Evolutionary conservation across 2,113 vertebrate species (phyloP).

Genomic region (Pelusios castaneus): DNA sequence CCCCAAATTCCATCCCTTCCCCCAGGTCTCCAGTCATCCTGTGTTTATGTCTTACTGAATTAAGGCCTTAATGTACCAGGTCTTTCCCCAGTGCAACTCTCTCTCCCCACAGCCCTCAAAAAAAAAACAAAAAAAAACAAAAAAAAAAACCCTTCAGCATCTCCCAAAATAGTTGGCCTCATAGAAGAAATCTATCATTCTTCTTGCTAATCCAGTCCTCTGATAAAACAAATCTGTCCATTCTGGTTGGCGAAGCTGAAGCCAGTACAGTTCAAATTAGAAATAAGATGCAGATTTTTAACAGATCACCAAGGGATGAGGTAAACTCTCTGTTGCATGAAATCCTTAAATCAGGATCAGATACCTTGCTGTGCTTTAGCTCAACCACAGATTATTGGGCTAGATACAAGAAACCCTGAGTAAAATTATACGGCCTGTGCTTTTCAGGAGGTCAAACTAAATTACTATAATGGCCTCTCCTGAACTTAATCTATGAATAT

Average conservation of each 20-base stretch:
- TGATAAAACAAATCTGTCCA: rapidly evolving
- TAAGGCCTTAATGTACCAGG: neutral
- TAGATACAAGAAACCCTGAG: neutral
- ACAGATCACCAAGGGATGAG: neutral
- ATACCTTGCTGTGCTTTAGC: neutral
- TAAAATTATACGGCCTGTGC: constrained; percentile 6
- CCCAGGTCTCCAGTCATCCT: too few species aligned
- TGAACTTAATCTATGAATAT: neutral
- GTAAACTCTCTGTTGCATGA: neutral
- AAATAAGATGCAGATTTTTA: neutral
- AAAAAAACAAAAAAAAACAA: too few species aligned
- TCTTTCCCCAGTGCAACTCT: neutral
- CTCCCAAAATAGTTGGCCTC: rapidly evolving
- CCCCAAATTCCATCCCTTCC: too few species aligned
- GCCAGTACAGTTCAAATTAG: neutral
- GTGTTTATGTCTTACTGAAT: neutral
- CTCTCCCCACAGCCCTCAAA: neutral
- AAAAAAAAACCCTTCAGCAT: neutral
- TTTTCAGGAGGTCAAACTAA: neutral
- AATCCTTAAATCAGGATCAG: neutral
- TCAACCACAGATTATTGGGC: neutral
- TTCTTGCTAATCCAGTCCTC: neutral
- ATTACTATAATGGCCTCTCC: too few species aligned
- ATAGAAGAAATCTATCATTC: neutral
- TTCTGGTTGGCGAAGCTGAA: neutral